Evolutionary conservation across 2,797 vertebrate genomes (phyloP), one percentile per base, ranked within the genome.

Genomic region (Urocyon cinereoargenteus): DNA sequence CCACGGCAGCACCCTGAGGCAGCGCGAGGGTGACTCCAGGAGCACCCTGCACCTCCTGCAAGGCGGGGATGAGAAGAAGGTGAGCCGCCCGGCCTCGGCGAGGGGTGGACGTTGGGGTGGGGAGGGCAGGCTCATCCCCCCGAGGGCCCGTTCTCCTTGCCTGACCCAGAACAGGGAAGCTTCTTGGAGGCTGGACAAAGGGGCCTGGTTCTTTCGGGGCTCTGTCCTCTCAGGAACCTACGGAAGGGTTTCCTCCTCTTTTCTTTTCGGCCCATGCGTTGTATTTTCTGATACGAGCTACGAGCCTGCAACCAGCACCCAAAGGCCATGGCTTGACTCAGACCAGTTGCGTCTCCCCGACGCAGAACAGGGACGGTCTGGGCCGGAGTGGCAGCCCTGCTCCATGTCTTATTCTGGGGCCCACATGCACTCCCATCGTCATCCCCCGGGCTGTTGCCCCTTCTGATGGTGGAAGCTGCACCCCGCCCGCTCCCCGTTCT

Each of bases 11-110:
- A 98, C 99, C 53, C 98, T 99, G 96, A 97, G 98, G 66, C 98
- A 98, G 92, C 98, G 86, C 0, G 99, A 99, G 68, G 98, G 99
- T 16, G 99, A 99, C 96, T 99, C 99, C 59, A 99, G 99, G 97
- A 99, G 99, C 98, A 99, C 99, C 98, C 99, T 99, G 91, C 99
- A 99, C 97, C 99, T 99, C 12, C 99, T 99, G 93, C 99, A 99
- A 96, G 99, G 99, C 19, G 99, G 99, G 0, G 99, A 99, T 1
- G 99, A 99, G 98, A 99, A 99, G 95, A 99, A 99, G 99, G 99
- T 99, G 98, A 99, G 98, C 24, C 10, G 9, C 5, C 22, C 1
- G 0, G 73, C 34, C 51, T 28, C 0, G 14, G 19, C 59, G 10
- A 14, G 36, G 40, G 70, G 11, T 1, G 0, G 55, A 45, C 8